phyloP scores from a whole-genome alignment of 2,797 vertebrate species.

The Typhlichthys eigenmanni region DNA sequence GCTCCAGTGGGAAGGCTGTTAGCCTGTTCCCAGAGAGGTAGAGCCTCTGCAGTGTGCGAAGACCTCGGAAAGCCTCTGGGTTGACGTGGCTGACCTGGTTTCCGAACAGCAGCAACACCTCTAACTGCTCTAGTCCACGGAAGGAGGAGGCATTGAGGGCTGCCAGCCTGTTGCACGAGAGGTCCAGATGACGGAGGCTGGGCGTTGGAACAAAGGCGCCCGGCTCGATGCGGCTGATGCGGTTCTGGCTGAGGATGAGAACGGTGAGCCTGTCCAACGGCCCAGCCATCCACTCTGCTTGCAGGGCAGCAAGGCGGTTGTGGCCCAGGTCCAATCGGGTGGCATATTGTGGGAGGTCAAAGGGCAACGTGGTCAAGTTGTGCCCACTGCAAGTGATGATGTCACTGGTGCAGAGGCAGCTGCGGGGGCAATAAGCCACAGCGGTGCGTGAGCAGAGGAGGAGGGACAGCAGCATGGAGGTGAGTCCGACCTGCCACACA shows the following conservation, averaged over 20 bases:
- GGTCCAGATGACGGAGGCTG: conserved; percentile 83
- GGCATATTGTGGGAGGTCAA: conserved; percentile 78
- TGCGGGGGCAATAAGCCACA: conserved; percentile 77
- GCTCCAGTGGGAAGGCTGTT: conserved; percentile 77
- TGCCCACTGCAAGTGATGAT: conserved; percentile 86
- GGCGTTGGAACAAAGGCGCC: conserved; percentile 80
- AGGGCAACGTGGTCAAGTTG: conserved; percentile 83
- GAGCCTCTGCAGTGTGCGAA: conserved; percentile 80
- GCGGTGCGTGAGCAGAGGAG: conserved; percentile 61
- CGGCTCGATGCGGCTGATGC: conserved; percentile 74
- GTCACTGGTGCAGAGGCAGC: conserved; percentile 89
- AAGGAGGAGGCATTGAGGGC: conserved; percentile 78
- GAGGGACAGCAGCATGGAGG: conserved; percentile 73
- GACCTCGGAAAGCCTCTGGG: conserved; percentile 77
- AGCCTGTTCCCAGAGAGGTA: conserved; percentile 87
- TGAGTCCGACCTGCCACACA: conserved; percentile 45
- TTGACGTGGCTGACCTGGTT: conserved; percentile 81
- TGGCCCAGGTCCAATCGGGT: conserved; percentile 88
- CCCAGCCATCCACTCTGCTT: conserved; percentile 78
- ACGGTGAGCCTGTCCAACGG: conserved; percentile 77
- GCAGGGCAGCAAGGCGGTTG: conserved; percentile 80
- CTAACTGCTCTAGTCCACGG: conserved; percentile 78
- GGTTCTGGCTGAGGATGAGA: conserved; percentile 83
- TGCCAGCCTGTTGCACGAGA: conserved; percentile 86
- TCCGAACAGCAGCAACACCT: conserved; percentile 85